Percentiles rank a stretch among this genome's conserved stretches.
These are phyloP conservation scores for Phataginus tricuspis DNA, from an alignment of 2,797 vertebrate genomes.

Conservation along the genomic window DNA sequence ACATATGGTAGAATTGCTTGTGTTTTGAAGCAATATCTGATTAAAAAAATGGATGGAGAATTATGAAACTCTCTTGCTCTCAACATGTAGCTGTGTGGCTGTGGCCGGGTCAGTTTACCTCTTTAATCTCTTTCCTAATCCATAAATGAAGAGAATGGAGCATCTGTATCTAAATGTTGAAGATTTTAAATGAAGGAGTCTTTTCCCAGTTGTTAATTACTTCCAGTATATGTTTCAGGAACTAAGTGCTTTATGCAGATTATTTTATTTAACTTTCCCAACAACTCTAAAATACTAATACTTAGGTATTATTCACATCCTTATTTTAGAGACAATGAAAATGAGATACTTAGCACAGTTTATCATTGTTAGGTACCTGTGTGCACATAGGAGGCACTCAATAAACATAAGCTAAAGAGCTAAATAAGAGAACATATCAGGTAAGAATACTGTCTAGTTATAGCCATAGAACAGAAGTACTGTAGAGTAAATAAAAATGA, in stretches of 20 bases:
- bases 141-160: not conserved
- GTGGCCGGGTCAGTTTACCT: not conserved
- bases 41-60: not conserved
- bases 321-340: not conserved
- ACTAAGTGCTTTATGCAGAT: not conserved
- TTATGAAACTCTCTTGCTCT: not conserved
- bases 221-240: not conserved
- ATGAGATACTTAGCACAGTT: not conserved
- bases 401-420: not conserved
- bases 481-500: not conserved
- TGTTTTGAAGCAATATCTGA: not conserved
- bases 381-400: not conserved
- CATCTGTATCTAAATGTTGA: not conserved
- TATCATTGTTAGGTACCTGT: too few relatives aligned
- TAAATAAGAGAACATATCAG: not conserved
- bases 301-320: not conserved
- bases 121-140: not conserved
- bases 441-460: not conserved
- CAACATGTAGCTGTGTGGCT: not conserved
- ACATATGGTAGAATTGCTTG: not conserved
- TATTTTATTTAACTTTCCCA: not conserved
- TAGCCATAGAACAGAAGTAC: not conserved
- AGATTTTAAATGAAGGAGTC: not conserved
- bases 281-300: not conserved
- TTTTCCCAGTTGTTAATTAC: not conserved